Evolutionary conservation across 2,888 invertebrate species (phyloP).

Genomic region (Ophion ellenae): DNA sequence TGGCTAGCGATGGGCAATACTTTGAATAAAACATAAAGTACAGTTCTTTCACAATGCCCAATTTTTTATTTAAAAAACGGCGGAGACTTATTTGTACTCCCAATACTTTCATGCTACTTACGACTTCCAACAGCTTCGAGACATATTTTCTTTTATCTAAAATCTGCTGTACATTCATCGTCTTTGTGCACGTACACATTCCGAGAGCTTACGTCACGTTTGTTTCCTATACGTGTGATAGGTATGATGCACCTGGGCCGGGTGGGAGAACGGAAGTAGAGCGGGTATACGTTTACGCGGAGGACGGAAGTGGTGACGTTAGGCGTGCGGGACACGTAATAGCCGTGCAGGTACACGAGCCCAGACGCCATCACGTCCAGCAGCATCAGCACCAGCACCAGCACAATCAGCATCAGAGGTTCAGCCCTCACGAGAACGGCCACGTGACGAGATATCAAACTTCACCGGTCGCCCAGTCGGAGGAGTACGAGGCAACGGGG

Average conservation of each 20-base stretch:
- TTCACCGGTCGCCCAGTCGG: slow-evolving; percentile 67
- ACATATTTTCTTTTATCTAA: neutral
- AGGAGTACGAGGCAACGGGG: slow-evolving; percentile 76
- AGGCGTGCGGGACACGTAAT: slow-evolving; percentile 75
- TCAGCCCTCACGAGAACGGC: slow-evolving; percentile 76
- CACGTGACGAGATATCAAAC: slow-evolving; percentile 68
- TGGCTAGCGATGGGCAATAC: too few relatives aligned
- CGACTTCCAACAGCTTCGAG: too few relatives aligned
- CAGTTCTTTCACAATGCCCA: too few relatives aligned
- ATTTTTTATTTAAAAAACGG: too few relatives aligned
- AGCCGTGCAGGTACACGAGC: slow-evolving; percentile 73
- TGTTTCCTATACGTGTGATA: slow-evolving; percentile 59
- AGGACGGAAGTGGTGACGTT: slow-evolving; percentile 72
- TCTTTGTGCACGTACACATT: neutral
- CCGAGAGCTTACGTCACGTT: slow-evolving; percentile 39
- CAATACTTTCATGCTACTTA: too few relatives aligned
- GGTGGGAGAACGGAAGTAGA: slow-evolving; percentile 77
- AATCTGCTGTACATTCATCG: neutral
- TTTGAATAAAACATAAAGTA: too few relatives aligned
- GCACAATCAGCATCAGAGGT: slow-evolving; percentile 75
- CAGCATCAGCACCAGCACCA: slow-evolving; percentile 67
- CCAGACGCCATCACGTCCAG: slow-evolving; percentile 58
- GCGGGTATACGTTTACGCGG: slow-evolving; percentile 76
- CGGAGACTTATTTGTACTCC: too few relatives aligned
- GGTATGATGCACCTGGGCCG: slow-evolving; percentile 78